Evolutionary conservation across 1,140 invertebrate species (phyloP), one percentile per base, ranked within the genome.

Genomic region (Cydia fagiglandana): DNA sequence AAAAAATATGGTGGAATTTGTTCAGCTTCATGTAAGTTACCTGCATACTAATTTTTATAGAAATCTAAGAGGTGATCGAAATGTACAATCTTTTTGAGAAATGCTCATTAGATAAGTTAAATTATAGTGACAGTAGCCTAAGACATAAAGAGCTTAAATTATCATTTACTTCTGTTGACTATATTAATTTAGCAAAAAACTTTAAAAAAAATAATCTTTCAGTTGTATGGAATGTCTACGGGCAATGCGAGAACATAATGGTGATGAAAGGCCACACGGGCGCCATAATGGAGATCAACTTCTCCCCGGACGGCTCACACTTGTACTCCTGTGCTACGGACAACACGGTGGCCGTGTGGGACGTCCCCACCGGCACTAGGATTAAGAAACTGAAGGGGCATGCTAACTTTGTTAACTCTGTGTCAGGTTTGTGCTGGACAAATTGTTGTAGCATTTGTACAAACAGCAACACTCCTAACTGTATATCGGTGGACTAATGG

Each of bases 191-290:
- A 47, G 12, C 45, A 15, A 47, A 47, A 47, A 47, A 75, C n/a
- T 20, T 56, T 4, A 38, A 75, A 34, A n/a, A 56, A 70, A 2
- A 73, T 76, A 28, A n/a, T 64, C 9, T 84, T 95, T 75, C 87
- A 99, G 98, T 97, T 90, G 94, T 99, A 80, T 99, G 99, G 99
- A 98, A 97, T 92, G 97, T 98, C 2, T 99, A 98, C 92, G 99
- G 98, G 4, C 98, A 99, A 87, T 99, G 99, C 94, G 98, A 99
- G 85, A 99, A 99, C 92, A 96, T 99, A 79, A 97, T 97, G 80
- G 95, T 97, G 9, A 95, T 99, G 94, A 95, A 96, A 73, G 98
- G 98, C 0, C 99, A 99, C 90, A 97, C 96, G 17, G 99, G 99
- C n/a, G 98, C 98, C 12, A 95, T 99, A 5, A 97, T 99, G 95